Percentiles rank a stretch among this genome's conserved stretches.
Evolutionary conservation across 2,888 invertebrate genomes (phyloP).

Genomic region (Galerucella pusilla): DNA sequence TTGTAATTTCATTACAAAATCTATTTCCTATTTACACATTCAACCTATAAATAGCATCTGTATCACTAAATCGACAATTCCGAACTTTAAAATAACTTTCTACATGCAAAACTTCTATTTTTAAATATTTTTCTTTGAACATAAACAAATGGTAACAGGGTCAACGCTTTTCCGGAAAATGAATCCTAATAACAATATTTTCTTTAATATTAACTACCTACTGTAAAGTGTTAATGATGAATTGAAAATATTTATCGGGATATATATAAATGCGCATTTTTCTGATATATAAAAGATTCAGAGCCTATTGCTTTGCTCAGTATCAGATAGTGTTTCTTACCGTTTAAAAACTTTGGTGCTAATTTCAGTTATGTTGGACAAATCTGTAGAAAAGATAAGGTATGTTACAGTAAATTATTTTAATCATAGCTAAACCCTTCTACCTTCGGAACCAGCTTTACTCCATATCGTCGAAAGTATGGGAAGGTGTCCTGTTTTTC

Average conservation of each 20-base stretch:
- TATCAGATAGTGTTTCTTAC: not conserved
- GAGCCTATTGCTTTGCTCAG: not conserved
- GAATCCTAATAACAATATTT: not conserved
- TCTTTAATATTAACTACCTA: not conserved
- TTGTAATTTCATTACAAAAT: too few relatives aligned
- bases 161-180: not conserved
- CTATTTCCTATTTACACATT: too few relatives aligned
- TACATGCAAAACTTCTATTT: not conserved
- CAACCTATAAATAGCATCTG: not conserved
- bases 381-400: not conserved
- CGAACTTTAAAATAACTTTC: not conserved
- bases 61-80: not conserved
- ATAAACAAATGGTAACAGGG: not conserved
- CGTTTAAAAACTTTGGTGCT: not conserved
- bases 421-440: too few relatives aligned
- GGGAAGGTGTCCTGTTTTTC: too few relatives aligned
- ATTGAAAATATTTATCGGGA: slow-evolving; percentile 1
- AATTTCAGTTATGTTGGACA: not conserved
- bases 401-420: not conserved
- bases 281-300: not conserved
- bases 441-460: too few relatives aligned
- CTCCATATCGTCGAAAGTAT: too few relatives aligned
- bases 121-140: not conserved
- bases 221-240: not conserved
- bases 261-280: not conserved